These are phyloP conservation scores for Eupleurogrammus muticus DNA, from an alignment of 2,797 vertebrate species.

Conservation along the genomic window DNA sequence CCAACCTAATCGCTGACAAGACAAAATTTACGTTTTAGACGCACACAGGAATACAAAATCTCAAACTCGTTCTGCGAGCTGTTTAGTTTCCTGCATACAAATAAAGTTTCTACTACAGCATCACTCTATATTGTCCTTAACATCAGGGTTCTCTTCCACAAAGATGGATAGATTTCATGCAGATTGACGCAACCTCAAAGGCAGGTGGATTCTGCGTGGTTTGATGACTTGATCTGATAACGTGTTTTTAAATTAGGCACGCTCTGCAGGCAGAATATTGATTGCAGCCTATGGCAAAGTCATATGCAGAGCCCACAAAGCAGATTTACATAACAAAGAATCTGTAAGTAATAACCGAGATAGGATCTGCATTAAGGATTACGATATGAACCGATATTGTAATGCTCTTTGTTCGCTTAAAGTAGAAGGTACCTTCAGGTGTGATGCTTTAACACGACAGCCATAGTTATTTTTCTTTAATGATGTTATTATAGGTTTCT, in stretches of 20 bases:
- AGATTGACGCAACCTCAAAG: conserved; percentile 34
- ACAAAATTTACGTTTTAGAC: too few relatives aligned
- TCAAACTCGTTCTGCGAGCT: conserved; percentile 3
- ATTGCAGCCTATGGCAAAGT: conserved; percentile 42
- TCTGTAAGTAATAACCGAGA: conserved; percentile 34
- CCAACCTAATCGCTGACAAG: conserved; percentile 8
- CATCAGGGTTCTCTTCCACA: conserved; percentile 16
- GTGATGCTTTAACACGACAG: background rate
- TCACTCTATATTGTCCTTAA: conserved; percentile 26
- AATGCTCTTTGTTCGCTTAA: conserved; percentile 21
- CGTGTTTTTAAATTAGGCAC: conserved; percentile 30
- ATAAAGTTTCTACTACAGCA: background rate
- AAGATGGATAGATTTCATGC: conserved; percentile 12
- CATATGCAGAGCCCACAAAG: conserved; percentile 30
- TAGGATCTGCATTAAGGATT: conserved; percentile 30
- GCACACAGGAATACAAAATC: too few relatives aligned
- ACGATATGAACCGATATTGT: background rate
- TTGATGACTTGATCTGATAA: conserved; percentile 62
- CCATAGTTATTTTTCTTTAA: background rate
- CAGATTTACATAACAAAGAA: conserved; percentile 39
- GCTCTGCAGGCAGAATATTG: conserved; percentile 37
- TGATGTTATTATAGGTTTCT: background rate
- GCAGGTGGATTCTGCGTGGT: conserved; percentile 45
- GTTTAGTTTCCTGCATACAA: background rate
- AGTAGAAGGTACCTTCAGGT: background rate